Percentiles rank a stretch among this genome's conserved stretches.
Evolutionary conservation across 2,113 vertebrate species (phyloP).

Genomic region (Larimichthys polyactis): DNA sequence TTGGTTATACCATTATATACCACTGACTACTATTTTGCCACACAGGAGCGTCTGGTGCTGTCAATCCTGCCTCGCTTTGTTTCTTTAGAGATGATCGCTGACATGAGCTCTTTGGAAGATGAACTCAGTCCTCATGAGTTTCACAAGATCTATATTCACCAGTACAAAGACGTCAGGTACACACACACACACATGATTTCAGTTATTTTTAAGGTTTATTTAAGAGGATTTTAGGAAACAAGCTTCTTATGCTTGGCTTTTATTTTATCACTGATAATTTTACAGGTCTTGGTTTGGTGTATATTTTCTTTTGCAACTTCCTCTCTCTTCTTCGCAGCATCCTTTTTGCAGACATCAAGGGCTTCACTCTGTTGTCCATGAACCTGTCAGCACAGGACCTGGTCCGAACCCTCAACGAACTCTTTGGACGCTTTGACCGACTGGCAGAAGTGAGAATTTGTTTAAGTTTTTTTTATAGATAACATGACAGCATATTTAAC

Average conservation of each 20-base stretch:
- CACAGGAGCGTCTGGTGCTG: constrained; percentile 82
- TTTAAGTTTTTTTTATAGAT: neutral
- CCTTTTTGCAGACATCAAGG: constrained; percentile 98
- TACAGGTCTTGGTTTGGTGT: too few species aligned
- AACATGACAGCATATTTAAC: neutral
- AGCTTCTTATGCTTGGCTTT: neutral
- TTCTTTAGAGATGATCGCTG: constrained; percentile 86
- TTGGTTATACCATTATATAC: neutral
- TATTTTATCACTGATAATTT: neutral
- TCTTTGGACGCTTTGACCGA: constrained; percentile 96
- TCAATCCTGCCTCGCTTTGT: constrained; percentile 84
- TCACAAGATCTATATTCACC: constrained; percentile 85
- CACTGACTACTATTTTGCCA: neutral
- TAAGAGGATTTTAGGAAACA: neutral
- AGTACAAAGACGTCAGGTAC: constrained; percentile 85
- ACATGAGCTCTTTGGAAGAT: constrained; percentile 81
- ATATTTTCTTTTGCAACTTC: neutral
- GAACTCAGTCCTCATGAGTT: constrained; percentile 82
- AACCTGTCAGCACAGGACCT: constrained; percentile 95
- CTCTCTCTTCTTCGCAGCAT: constrained; percentile 84
- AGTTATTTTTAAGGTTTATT: too few species aligned
- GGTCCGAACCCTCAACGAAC: constrained; percentile 94
- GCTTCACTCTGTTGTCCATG: constrained; percentile 95
- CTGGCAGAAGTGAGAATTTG: constrained; percentile 89
- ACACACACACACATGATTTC: neutral